A percentile compares a stretch with the other conserved stretches of the same genome.
Evolutionary conservation across 37 sponge, comb jelly and placozoan species (phyloP).

Genomic region (Tethya wilhelma): DNA sequence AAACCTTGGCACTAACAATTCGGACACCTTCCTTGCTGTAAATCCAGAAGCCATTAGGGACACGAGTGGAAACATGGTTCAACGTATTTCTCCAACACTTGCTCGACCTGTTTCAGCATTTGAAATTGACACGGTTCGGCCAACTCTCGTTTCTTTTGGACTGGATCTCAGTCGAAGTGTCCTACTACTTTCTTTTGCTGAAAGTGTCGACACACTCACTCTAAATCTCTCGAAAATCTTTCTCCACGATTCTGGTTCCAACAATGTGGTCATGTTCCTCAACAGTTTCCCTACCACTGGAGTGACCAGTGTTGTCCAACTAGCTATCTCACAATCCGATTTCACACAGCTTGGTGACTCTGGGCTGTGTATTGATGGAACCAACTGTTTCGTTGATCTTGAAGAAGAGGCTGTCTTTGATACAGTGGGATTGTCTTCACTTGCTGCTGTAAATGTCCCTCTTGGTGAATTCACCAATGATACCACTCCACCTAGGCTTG

Average conservation of each 20-base stretch:
- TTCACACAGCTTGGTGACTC: slow-evolving; percentile 44
- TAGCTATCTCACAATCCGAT: slow-evolving; percentile 46
- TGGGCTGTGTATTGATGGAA: slow-evolving; percentile 42
- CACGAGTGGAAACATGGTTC: slow-evolving; percentile 85
- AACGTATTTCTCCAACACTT: slow-evolving; percentile 59
- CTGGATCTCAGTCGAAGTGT: slow-evolving; percentile 63
- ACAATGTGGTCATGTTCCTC: slow-evolving; percentile 10
- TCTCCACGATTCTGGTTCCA: slow-evolving; percentile 25
- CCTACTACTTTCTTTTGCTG: slow-evolving; percentile 74
- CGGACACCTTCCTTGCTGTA: slow-evolving; percentile 77
- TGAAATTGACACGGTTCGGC: slow-evolving; percentile 61
- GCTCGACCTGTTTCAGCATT: slow-evolving; percentile 56
- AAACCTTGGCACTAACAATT: slow-evolving; percentile 49
- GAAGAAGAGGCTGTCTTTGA: slow-evolving; percentile 57
- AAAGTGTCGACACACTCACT: slow-evolving; percentile 71
- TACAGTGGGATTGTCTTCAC: slow-evolving; percentile 49
- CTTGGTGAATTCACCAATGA: slow-evolving; percentile 47
- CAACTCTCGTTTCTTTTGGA: slow-evolving; percentile 57
- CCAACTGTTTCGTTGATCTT: slow-evolving; percentile 52
- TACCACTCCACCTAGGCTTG: slow-evolving; percentile 53
- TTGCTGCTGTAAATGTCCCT: not conserved
- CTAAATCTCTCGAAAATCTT: slow-evolving; percentile 59
- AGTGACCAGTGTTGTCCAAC: slow-evolving; percentile 24
- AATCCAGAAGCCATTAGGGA: slow-evolving; percentile 82
- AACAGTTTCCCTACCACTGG: slow-evolving; percentile 41